Evolutionary conservation across 1,140 invertebrate species (phyloP).

Genomic region (Scaptomyza graminum): DNA sequence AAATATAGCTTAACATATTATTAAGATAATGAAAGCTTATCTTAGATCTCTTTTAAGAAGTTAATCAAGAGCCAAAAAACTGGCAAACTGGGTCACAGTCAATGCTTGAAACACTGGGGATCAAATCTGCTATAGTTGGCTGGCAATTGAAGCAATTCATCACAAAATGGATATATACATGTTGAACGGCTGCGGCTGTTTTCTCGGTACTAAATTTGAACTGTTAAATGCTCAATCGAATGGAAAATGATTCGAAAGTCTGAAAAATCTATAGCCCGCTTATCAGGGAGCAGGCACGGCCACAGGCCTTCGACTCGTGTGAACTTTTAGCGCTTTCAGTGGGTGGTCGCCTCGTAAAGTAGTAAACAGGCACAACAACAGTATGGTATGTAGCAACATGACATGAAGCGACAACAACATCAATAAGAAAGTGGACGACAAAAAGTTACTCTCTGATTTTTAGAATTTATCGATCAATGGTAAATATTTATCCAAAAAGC

Average conservation of each 20-base stretch:
- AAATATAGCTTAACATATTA: too few relatives aligned
- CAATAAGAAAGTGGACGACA: neutral
- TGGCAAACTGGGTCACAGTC: slow-evolving; percentile 18
- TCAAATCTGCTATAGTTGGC: neutral
- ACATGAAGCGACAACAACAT: slow-evolving; percentile 7
- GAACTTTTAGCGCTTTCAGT: slow-evolving; percentile 50
- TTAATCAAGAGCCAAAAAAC: neutral
- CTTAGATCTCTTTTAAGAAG: neutral
- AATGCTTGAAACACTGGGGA: neutral
- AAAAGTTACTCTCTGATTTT: neutral
- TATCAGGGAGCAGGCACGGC: slow-evolving; percentile 60
- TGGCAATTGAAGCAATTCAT: slow-evolving; percentile 19
- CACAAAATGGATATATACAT: neutral
- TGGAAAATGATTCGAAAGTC: slow-evolving; percentile 70
- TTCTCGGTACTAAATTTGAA: slow-evolving; percentile 69
- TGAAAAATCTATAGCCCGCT: slow-evolving; percentile 68
- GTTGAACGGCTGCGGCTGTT: slow-evolving; percentile 9
- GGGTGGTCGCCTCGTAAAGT: neutral
- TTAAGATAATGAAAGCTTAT: neutral
- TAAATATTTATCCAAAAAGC: too few relatives aligned
- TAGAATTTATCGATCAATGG: too few relatives aligned
- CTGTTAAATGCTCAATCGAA: slow-evolving; percentile 54
- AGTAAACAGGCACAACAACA: slow-evolving; percentile 16
- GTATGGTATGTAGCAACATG: slow-evolving; percentile 31
- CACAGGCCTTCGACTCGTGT: slow-evolving; percentile 39